Base-by-base conservation (phyloP, 2,888 invertebrate genomes). In the Polydesmus complanatus region DNA sequence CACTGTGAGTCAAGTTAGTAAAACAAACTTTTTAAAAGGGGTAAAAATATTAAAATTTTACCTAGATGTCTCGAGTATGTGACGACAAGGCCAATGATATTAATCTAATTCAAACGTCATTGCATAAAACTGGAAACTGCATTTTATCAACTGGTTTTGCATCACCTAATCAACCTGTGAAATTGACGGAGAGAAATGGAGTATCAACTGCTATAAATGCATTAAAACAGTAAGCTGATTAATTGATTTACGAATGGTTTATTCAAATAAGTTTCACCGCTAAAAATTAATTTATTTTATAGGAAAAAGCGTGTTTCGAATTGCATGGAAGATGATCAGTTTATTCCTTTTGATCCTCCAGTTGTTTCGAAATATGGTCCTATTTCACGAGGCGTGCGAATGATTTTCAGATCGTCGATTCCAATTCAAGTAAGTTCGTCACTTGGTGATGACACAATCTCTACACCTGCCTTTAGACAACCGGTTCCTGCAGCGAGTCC, bases 291-390 rank as follows among this genome's bases (percentile, higher is more conserved):
- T 56, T 27, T 11, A 48, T 49, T 21, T 57, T 23, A 11, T 19
- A 58, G 58, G 26, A 48, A 51, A n/a, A 58, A 58, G 27, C 19
- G 22, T 14, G 18, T 27, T 25, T 21, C 26, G 18, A 51, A 49
- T 23, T 61, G 80, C 64, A 69, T 80, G 55, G 78, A 79, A 48
- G 81, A 82, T 65, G 83, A 83, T 67, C 81, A 82, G 68, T 81
- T 83, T 68, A 81, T 83, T 60, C 83, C 83, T 5, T 83, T 83
- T 70, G 83, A 83, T 68, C 77, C 80, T 37, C 80, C 83, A 1
- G 75, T 80, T 25, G 80, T 81, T 21, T 83, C 81, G 65, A 83
- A 83, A 72, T 84, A 80, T 69, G 84, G 84, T 2, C 84, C 85
- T 1, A 85, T 85, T 66, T 83, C 83, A 1, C 74, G 81, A 51